A percentile compares a stretch with the other conserved stretches of the same genome.
Conservation (phyloP, 2,797 vertebrate species). For the Morelia viridis region DNA sequence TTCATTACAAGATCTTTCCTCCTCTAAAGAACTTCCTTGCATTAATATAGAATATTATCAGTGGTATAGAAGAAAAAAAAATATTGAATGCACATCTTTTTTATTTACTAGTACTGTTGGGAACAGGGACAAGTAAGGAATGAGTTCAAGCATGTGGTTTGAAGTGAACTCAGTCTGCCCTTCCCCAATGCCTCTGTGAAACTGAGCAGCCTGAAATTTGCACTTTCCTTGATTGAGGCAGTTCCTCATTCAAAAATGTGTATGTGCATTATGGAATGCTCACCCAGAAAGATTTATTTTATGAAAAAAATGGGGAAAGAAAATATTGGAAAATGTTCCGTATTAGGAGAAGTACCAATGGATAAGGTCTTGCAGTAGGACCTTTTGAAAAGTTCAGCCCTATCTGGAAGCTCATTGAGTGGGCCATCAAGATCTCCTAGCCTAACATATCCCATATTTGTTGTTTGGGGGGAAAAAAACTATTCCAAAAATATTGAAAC, state of each 20-base stretch:
- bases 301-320: neutral
- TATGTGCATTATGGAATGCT: neutral
- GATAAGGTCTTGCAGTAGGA: neutral
- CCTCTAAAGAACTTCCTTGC: constrained; percentile 20
- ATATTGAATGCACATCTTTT: neutral
- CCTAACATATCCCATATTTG: neutral
- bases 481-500: neutral
- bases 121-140: neutral
- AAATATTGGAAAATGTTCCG: neutral
- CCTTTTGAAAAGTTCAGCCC: neutral
- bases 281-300: neutral
- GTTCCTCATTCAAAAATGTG: neutral
- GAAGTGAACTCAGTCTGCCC: neutral
- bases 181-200: neutral
- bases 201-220: neutral
- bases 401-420: neutral
- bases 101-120: neutral
- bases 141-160: neutral
- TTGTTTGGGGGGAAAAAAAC: neutral
- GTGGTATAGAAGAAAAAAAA: neutral
- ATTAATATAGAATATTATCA: constrained; percentile 14
- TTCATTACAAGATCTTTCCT: constrained; percentile 30
- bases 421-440: neutral
- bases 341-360: neutral
- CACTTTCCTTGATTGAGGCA: neutral